Percentiles rank a stretch among this genome's conserved stretches.
These are phyloP conservation scores for Drosophila funebris DNA, from an alignment of 1,140 invertebrate genomes.

Conservation along the genomic window DNA sequence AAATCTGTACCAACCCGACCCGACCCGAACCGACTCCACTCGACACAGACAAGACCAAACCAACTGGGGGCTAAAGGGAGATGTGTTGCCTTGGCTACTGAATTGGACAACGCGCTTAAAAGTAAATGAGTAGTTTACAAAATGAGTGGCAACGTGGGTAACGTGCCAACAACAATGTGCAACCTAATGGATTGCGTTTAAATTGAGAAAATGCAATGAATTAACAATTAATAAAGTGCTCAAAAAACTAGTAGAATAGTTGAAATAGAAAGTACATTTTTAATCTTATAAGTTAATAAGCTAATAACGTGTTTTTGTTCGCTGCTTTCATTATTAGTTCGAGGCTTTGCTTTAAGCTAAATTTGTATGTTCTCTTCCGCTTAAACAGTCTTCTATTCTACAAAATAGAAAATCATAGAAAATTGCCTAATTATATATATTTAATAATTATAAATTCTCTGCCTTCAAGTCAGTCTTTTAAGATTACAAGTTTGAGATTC, in stretches of 20 bases:
- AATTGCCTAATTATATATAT: too few species aligned
- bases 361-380: too few species aligned
- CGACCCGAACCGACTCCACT: not conserved
- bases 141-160: slow-evolving; percentile 25
- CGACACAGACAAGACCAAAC: not conserved
- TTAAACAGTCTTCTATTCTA: too few species aligned
- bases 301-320: not conserved
- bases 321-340: too few species aligned
- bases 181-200: slow-evolving; percentile 12
- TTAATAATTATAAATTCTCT: too few species aligned
- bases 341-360: too few species aligned
- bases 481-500: too few species aligned
- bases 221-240: slow-evolving; percentile 13
- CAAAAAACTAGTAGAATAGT: not conserved
- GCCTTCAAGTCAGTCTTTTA: too few species aligned
- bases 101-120: slow-evolving; percentile 62
- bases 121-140: slow-evolving; percentile 58
- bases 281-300: not conserved
- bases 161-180: slow-evolving; percentile 5
- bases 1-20: not conserved
- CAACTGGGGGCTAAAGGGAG: not conserved
- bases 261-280: too few species aligned
- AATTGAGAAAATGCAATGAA: slow-evolving; percentile 13
- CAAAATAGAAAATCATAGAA: too few species aligned
- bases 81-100: slow-evolving; percentile 29